phyloP scores from a whole-genome alignment of 1,140 invertebrate species.

The Chrysomallon squamiferum region DNA sequence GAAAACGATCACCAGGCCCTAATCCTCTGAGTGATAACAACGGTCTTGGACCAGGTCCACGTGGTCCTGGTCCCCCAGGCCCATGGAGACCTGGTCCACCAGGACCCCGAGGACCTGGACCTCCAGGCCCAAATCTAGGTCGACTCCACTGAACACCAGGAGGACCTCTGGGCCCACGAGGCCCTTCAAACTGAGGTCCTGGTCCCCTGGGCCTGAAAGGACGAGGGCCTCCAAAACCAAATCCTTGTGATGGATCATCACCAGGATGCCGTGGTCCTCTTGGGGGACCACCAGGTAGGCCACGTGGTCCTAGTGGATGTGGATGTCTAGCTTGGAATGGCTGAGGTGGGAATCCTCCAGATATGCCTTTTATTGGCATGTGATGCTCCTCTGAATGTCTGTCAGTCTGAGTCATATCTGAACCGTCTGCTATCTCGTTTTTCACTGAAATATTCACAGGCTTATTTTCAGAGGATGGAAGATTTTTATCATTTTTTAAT shows the following conservation, averaged over 20 bases:
- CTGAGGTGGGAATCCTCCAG: too few species aligned
- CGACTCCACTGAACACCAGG: constrained; percentile 13
- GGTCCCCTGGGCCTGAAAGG: not conserved
- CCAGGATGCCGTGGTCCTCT: constrained; percentile 7
- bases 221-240: not conserved
- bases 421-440: too few species aligned
- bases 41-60: not conserved
- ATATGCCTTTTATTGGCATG: too few species aligned
- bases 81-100: not conserved
- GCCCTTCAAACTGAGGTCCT: not conserved
- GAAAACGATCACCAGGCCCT: constrained; percentile 1
- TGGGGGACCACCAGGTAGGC: not conserved
- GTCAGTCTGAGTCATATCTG: too few species aligned
- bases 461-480: too few species aligned
- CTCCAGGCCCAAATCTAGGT: constrained; percentile 10
- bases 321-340: too few species aligned
- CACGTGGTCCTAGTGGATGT: constrained; percentile 4
- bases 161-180: not conserved
- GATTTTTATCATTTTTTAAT: too few species aligned
- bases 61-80: constrained; percentile 7
- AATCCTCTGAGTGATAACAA: too few species aligned
- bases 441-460: too few species aligned
- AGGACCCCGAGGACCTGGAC: constrained; percentile 7
- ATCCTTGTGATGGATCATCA: not conserved
- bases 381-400: too few species aligned